A percentile compares a stretch with the other conserved stretches of the same genome.
Evolutionary conservation across 2,888 invertebrate genomes (phyloP).

Genomic region (Caenorhabditis plicata): DNA sequence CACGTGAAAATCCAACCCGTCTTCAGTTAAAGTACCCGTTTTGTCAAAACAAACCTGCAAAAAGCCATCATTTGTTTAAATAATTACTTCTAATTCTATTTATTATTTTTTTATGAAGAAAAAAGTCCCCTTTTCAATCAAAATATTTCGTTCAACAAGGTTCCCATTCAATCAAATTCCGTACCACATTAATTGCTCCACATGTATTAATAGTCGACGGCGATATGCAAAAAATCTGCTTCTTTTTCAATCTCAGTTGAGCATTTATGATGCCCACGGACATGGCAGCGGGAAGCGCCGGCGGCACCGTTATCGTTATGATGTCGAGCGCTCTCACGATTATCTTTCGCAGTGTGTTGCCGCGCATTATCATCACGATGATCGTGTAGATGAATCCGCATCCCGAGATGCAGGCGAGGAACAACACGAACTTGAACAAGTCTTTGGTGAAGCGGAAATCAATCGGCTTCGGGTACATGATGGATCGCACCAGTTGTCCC

Average conservation of each 20-base stretch:
- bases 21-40: constrained; percentile 67
- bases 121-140: too few species aligned
- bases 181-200: constrained; percentile 68
- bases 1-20: constrained; percentile 64
- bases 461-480: constrained; percentile 71
- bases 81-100: background rate
- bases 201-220: constrained; percentile 70
- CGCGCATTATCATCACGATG: constrained; percentile 76
- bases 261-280: constrained; percentile 70
- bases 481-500: constrained; percentile 72
- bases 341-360: constrained; percentile 67
- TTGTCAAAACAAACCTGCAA: constrained; percentile 69
- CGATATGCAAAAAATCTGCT: constrained; percentile 69
- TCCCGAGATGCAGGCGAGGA: constrained; percentile 40
- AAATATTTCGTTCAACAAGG: background rate
- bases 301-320: constrained; percentile 88
- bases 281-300: constrained; percentile 79
- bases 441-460: constrained; percentile 71
- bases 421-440: constrained; percentile 68
- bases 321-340: constrained; percentile 82
- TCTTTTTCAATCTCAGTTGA: constrained; percentile 67
- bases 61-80: background rate
- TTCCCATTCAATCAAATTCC: background rate
- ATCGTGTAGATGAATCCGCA: constrained; percentile 75
- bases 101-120: background rate